Conservation (phyloP, 2,113 vertebrate genomes). For the Myiopsitta monachus region DNA sequence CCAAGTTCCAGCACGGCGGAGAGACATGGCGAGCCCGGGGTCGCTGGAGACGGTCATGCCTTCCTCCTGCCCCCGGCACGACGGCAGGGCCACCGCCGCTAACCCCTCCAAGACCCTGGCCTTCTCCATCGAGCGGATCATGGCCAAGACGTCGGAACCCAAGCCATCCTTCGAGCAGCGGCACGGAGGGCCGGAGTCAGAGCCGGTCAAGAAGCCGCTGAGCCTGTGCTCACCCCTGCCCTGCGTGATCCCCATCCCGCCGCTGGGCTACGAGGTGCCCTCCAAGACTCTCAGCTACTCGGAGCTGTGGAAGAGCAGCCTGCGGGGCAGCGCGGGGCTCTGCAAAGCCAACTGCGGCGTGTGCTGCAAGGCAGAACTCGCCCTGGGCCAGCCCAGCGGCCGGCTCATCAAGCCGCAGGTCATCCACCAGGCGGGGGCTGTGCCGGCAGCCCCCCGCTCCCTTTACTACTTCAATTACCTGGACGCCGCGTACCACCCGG, state of each 20-base stretch:
- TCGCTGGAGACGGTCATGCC: constrained; percentile 89
- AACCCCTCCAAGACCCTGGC: constrained; percentile 91
- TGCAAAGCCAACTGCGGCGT: constrained; percentile 91
- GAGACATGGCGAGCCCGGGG: constrained; percentile 88
- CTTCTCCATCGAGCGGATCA: constrained; percentile 99
- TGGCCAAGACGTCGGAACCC: constrained; percentile 93
- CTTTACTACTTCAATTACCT: constrained; percentile 97
- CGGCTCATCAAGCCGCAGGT: constrained; percentile 95
- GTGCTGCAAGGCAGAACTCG: constrained; percentile 87
- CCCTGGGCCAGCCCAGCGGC: constrained; percentile 78
- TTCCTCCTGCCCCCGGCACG: constrained; percentile 80
- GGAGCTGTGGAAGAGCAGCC: constrained; percentile 92
- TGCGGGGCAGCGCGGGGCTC: constrained; percentile 82
- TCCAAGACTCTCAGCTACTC: constrained; percentile 95
- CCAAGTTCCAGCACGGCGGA: constrained; percentile 69
- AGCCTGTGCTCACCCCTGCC: constrained; percentile 91
- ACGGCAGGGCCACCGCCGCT: constrained; percentile 78
- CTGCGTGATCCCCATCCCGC: constrained; percentile 92
- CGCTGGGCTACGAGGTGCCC: constrained; percentile 88
- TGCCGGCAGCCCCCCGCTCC: constrained; percentile 84
- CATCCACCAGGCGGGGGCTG: constrained; percentile 87
- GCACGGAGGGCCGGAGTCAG: constrained; percentile 67
- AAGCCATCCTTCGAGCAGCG: constrained; percentile 76
- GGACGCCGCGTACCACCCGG: constrained; percentile 90
- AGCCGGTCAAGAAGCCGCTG: constrained; percentile 82